Evolutionary conservation across 2,113 vertebrate species (phyloP), one percentile per base, ranked within the genome.

Genomic region (Oenanthe oenanthe): DNA sequence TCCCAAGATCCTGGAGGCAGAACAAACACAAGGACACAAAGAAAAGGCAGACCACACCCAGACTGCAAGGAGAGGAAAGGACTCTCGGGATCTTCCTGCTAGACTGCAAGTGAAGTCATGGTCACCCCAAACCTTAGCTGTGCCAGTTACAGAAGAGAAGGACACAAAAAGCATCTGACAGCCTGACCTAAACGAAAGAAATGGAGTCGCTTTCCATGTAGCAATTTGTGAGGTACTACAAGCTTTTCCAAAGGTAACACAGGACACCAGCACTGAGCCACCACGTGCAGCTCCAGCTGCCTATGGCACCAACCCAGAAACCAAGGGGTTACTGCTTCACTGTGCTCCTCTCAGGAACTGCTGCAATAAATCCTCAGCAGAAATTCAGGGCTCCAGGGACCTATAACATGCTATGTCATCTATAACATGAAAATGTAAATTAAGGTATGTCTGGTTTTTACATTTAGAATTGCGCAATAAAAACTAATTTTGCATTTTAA

Each of bases 391-490:
- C 83, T 89, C 80, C 22, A 40, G 68, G 28, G 89, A 83, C 42
- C 51, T 58, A 4, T 68, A 93, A 83, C 25, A 58, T 10, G 28
- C 71, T 62, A 85, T 22, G 18, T 38, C 73, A 94, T 53, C 80
- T 81, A 26, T n/a, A 92, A 92, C 42, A 83, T 12, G n/a, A 88
- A 93, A 92, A 97, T n/a, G 40, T 67, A 81, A 80, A 80, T 84
- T 66, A 86, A 91, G 28, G 29, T 47, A 90, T 57, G 13, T 53
- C 38, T 88, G 32, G 1, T 57, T 91, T 94, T 88, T 53, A 89
- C 58, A 61, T 88, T 77, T 68, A 62, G 42, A 87, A 78, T 38
- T 51, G n/a, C 62, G 51, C 16, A 80, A 58, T 12, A 42, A 56
- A 94, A 95, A 80, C 15, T 34, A 47, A 54, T 47, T 60, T 50